Conservation (phyloP, 2,888 invertebrate species). For the Slavum lentiscoides region DNA sequence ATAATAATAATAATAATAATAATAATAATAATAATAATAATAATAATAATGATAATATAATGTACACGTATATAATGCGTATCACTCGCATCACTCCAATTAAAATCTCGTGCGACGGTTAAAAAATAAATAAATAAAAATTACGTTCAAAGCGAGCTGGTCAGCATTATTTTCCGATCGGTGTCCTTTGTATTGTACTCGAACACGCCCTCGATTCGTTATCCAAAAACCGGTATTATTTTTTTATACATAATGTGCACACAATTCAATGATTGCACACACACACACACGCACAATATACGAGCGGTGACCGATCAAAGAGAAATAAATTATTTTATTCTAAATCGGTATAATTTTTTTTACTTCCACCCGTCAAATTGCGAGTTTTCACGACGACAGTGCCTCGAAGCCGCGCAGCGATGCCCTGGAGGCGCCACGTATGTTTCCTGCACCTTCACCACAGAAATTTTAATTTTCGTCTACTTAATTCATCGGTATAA, state of each 20-base stretch:
- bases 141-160: neutral
- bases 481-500: too few relatives aligned
- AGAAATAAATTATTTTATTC: constrained; percentile 25
- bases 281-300: too few relatives aligned
- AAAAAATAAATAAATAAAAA: neutral
- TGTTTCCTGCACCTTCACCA: too few relatives aligned
- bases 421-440: too few relatives aligned
- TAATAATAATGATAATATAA: neutral
- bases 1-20: too few relatives aligned
- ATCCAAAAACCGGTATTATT: constrained; percentile 38
- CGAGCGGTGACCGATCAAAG: constrained; percentile 32
- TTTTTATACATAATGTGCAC: neutral
- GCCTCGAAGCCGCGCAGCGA: too few relatives aligned
- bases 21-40: too few relatives aligned
- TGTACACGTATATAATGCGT: neutral
- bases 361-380: neutral
- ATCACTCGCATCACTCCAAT: constrained; percentile 36
- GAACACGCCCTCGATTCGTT: constrained; percentile 38
- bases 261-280: too few relatives aligned
- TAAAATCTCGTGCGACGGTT: constrained; percentile 16
- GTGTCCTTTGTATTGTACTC: constrained; percentile 33
- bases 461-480: too few relatives aligned
- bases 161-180: constrained; percentile 17
- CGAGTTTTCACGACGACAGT: neutral
- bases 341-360: neutral